Conservation (phyloP, 2,888 invertebrate genomes). For the Hirtodrosophila cameraria region DNA sequence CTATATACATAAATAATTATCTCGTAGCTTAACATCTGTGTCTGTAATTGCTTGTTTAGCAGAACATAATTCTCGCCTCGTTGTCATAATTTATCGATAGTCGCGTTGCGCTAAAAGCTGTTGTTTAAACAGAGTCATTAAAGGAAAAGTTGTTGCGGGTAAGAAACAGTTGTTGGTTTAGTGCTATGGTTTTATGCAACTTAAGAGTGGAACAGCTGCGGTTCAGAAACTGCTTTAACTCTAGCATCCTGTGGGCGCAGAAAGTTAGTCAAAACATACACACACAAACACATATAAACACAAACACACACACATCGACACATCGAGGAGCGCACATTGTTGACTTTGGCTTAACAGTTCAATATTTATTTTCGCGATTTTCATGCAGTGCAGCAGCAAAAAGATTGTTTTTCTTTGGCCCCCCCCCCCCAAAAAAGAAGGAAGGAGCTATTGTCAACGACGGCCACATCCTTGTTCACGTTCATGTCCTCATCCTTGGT, state of each 20-base stretch:
- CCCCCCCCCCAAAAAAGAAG: too few relatives aligned
- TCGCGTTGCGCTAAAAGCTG: conserved; percentile 32
- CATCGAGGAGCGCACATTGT: conserved; percentile 53
- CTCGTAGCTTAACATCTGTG: conserved; percentile 16
- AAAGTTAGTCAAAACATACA: conserved; percentile 10
- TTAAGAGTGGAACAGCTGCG: conserved; percentile 55
- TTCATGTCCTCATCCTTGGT: conserved; percentile 3
- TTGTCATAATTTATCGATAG: conserved; percentile 57
- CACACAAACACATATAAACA: conserved; percentile 1
- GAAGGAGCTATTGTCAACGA: conserved; percentile 39
- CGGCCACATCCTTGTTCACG: conserved; percentile 5
- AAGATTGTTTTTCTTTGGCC: conserved; percentile 60
- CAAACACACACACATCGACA: neutral
- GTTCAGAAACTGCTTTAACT: conserved; percentile 40
- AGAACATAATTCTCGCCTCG: conserved; percentile 43
- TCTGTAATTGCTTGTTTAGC: conserved; percentile 19
- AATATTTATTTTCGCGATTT: conserved; percentile 83
- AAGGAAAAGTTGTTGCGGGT: conserved; percentile 20
- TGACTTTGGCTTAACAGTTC: conserved; percentile 81
- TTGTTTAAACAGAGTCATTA: conserved; percentile 37
- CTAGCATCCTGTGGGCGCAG: conserved; percentile 14
- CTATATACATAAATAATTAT: too few relatives aligned
- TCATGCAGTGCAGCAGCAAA: conserved; percentile 61
- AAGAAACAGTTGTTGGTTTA: conserved; percentile 33
- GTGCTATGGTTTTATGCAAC: conserved; percentile 23